A percentile compares a stretch with the other conserved stretches of the same genome.
phyloP scores from a whole-genome alignment of 1,140 invertebrate species.

The Anthonomus grandis region DNA sequence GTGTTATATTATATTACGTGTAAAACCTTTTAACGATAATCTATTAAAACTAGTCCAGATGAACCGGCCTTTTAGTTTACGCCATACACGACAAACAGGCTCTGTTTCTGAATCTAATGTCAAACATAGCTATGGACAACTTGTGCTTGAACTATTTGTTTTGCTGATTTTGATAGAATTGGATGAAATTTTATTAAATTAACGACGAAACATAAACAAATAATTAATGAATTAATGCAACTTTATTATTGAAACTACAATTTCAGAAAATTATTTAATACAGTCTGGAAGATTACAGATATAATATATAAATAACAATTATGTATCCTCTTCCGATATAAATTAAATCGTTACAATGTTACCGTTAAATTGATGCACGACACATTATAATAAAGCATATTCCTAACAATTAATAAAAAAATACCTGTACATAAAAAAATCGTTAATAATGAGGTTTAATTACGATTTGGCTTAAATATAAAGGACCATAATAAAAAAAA shows the following conservation, averaged over 20 bases:
- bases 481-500: background rate
- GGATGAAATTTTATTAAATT: too few relatives aligned
- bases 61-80: too few relatives aligned
- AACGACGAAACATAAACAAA: background rate
- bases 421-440: background rate
- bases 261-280: slow-evolving; percentile 21
- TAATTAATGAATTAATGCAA: slow-evolving; percentile 7
- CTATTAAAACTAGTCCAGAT: too few relatives aligned
- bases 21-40: too few relatives aligned
- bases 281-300: slow-evolving; percentile 22
- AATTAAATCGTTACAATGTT: slow-evolving; percentile 11
- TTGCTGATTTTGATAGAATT: too few relatives aligned
- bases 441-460: slow-evolving; percentile 13
- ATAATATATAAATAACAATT: background rate
- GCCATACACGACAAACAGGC: too few relatives aligned
- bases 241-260: slow-evolving; percentile 22
- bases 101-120: too few relatives aligned
- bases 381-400: slow-evolving; percentile 2
- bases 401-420: background rate
- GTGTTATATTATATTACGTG: too few relatives aligned
- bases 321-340: slow-evolving; percentile 1
- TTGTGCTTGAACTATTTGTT: too few relatives aligned
- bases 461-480: slow-evolving; percentile 22
- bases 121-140: too few relatives aligned
- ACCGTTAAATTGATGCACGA: slow-evolving; percentile 20